A percentile compares a stretch with the other conserved stretches of the same genome.
Evolutionary conservation across 1,140 invertebrate genomes (phyloP).

Genomic region (Drosophila nebulosa): DNA sequence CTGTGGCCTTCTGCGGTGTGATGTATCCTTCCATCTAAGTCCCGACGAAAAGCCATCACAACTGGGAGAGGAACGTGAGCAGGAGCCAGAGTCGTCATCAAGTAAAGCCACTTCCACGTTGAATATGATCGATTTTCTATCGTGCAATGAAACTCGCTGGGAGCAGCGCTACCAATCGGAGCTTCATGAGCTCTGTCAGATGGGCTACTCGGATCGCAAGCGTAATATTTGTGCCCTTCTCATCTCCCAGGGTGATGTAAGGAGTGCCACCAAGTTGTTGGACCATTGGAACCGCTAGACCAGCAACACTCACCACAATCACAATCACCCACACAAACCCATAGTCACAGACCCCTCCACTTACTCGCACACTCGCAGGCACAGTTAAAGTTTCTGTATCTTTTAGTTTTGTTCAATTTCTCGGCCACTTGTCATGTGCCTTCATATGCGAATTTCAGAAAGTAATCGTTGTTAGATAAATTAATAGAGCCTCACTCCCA

Average conservation of each 20-base stretch:
- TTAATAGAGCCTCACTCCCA: neutral
- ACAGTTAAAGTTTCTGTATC: neutral
- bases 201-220: constrained; percentile 34
- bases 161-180: constrained; percentile 27
- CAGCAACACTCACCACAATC: neutral
- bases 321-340: neutral
- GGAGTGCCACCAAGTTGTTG: constrained; percentile 35
- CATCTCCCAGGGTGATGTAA: constrained; percentile 41
- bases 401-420: constrained; percentile 15
- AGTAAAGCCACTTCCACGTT: neutral
- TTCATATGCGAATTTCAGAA: constrained; percentile 6
- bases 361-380: neutral
- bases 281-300: constrained; percentile 44
- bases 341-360: neutral
- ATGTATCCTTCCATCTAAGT: neutral
- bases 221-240: constrained; percentile 43
- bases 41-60: neutral
- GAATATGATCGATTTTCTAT: constrained; percentile 17
- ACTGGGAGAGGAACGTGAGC: neutral
- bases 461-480: neutral
- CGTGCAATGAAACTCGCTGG: constrained; percentile 17
- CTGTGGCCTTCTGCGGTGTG: neutral
- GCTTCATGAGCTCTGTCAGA: constrained; percentile 22
- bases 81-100: neutral
- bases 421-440: neutral